phyloP scores from a whole-genome alignment of 2,797 vertebrate genomes.

The Sebastes glaucus region DNA sequence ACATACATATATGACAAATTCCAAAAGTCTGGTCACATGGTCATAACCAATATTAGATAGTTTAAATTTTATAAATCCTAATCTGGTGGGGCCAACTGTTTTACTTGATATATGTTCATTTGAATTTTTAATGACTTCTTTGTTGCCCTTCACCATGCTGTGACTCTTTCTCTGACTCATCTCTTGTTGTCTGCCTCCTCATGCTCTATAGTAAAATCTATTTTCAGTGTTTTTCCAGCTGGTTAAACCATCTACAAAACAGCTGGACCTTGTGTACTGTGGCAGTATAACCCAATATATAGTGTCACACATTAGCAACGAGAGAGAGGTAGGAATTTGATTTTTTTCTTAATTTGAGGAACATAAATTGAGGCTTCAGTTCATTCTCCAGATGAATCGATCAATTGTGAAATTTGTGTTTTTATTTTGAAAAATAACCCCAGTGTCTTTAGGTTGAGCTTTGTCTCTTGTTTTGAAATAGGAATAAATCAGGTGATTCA shows the following conservation, averaged over 20 bases:
- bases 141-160: background rate
- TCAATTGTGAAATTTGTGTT: background rate
- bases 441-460: no score
- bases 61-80: no score
- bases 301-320: background rate
- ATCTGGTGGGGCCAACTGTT: no score
- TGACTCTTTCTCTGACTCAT: background rate
- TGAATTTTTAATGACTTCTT: no score
- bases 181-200: background rate
- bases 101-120: no score
- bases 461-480: background rate
- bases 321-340: background rate
- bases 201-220: background rate
- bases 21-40: no score
- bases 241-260: background rate
- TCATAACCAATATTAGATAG: no score
- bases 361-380: background rate
- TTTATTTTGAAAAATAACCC: background rate
- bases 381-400: background rate
- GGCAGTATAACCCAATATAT: background rate
- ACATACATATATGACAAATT: no score
- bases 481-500: background rate
- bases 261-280: background rate
- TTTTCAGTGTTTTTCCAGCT: background rate
- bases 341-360: background rate